Base-by-base conservation (phyloP, 2,797 vertebrate genomes). In the Coregonus ussuriensis region DNA sequence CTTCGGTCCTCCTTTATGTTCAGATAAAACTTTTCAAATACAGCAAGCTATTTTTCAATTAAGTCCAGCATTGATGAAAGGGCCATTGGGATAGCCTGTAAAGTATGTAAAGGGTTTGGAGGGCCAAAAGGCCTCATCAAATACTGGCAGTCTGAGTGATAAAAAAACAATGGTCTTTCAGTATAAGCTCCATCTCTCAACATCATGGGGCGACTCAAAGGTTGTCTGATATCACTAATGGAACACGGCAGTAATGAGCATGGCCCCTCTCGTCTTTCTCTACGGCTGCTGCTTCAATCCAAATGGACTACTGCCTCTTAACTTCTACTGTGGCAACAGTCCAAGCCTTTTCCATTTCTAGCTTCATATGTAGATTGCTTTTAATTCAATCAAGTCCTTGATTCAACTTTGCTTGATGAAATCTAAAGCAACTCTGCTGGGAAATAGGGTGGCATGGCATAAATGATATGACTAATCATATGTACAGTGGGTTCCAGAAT, bases 1-100 rank as follows among this genome's bases (percentile, higher is more conserved):
- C 33, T 35, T 35, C 14, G 15, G 33, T 59, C 56, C 84, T 71
- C 70, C 63, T 62, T 67, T 47, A 47, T 74, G 59, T 63, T 81
- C 71, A 18, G 66, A 81, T 47, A 67, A 25, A 74, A 69, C 75
- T 85, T 88, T 83, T 87, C 31, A 85, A 88, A 73, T 71, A 83
- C 82, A 76, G 72, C 56, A 75, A 84, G 72, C 51, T 76, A 65
- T 84, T 86, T 82, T 67, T 76, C 75, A 72, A 65, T 14, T 3
- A 29, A 11, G 41, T 47, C 41, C 74, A 18, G 54, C 54, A 59
- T 7, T 7, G 79, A 77, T 56, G 59, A 63, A 81, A 83, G 71
- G 74, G n/a, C 80, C 47, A 72, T 56, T 53, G 37, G 6, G 35
- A 21, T 77, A 52, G 74, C 78, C 76, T 63, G 18, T 29, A 72